phyloP scores from a whole-genome alignment of 2,888 invertebrate genomes.

The Abscondita cerata region DNA sequence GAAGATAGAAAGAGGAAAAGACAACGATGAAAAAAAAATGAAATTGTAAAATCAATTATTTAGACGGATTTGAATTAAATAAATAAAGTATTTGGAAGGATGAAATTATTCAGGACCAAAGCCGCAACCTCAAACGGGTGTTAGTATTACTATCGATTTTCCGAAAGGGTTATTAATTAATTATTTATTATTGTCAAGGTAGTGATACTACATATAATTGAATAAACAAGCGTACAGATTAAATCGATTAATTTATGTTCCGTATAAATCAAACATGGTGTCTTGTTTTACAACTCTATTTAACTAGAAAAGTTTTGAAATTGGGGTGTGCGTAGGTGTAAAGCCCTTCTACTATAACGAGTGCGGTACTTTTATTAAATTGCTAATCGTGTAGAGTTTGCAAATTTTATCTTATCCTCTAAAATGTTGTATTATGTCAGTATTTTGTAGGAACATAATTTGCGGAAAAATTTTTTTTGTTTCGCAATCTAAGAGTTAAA shows the following conservation, averaged over 20 bases:
- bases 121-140: too few relatives aligned
- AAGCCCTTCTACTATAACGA: conserved; percentile 14
- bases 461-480: neutral
- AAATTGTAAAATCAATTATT: conserved; percentile 11
- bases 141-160: conserved; percentile 3
- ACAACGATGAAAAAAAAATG: conserved; percentile 1
- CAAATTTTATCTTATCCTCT: conserved; percentile 19
- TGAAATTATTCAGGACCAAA: too few relatives aligned
- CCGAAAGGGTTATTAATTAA: conserved; percentile 24
- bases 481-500: too few relatives aligned
- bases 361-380: conserved; percentile 19
- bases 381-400: conserved; percentile 22
- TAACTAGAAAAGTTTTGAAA: too few relatives aligned
- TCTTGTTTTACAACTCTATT: too few relatives aligned
- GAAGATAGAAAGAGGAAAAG: too few relatives aligned
- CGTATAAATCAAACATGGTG: too few relatives aligned
- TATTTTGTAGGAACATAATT: conserved; percentile 19
- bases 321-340: neutral
- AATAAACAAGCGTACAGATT: neutral
- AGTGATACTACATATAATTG: neutral
- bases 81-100: too few relatives aligned
- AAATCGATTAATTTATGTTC: conserved; percentile 1
- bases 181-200: conserved; percentile 6
- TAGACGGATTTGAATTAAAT: too few relatives aligned
- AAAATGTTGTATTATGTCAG: conserved; percentile 16